Conservation (phyloP, 2,113 vertebrate genomes). For the Austrofundulus limnaeus region DNA sequence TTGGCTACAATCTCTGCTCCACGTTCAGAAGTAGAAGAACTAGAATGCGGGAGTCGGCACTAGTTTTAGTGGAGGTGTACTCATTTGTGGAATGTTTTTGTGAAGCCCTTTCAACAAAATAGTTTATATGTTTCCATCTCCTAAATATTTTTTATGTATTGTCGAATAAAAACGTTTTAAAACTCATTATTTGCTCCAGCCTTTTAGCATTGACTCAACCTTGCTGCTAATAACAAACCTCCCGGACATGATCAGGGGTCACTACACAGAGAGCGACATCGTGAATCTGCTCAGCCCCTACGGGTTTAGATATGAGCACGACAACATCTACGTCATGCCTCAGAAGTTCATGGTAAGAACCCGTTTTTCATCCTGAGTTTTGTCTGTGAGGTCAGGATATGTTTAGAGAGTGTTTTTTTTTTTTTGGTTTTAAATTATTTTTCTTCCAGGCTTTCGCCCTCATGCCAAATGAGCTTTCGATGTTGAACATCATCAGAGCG, state of each 20-base stretch:
- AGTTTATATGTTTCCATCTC: no score
- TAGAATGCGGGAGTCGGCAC: no score
- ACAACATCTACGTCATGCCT: slow-evolving; percentile 43
- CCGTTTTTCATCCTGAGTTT: not conserved
- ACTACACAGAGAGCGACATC: slow-evolving; percentile 42
- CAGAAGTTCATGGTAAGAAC: slow-evolving; percentile 35
- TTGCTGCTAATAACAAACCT: slow-evolving; percentile 29
- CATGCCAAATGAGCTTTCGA: not conserved
- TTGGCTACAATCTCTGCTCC: no score
- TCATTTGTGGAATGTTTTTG: no score
- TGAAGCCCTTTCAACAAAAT: no score
- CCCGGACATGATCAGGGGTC: not conserved
- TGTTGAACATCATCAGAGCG: rapidly evolving
- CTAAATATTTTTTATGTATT: no score
- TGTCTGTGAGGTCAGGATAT: not conserved
- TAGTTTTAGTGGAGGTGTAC: no score
- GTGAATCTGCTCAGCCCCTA: slow-evolving; percentile 9
- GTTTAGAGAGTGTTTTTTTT: not conserved
- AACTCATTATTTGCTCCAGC: not conserved
- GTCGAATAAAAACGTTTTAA: no score
- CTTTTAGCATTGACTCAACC: rapidly evolving
- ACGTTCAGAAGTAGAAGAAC: no score
- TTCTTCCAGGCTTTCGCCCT: slow-evolving; percentile 45
- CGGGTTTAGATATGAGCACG: slow-evolving; percentile 10
- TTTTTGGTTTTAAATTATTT: no score